Evolutionary conservation across 1,140 invertebrate genomes (phyloP), one percentile per base, ranked within the genome.

Genomic region (Batillaria attramentaria): DNA sequence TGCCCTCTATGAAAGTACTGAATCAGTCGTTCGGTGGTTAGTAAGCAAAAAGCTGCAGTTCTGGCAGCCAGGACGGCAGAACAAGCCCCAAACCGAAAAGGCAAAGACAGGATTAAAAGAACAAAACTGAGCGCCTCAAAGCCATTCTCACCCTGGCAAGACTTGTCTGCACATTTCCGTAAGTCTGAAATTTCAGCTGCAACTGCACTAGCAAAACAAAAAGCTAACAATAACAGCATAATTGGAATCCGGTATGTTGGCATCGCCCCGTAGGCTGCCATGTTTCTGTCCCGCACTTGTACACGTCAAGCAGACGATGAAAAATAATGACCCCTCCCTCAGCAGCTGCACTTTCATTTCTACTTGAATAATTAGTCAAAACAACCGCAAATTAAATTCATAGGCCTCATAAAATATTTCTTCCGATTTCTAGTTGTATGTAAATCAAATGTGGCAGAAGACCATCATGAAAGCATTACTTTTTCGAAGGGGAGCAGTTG

Each of bases 141-240:
- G 31, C n/a, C 20, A 57, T n/a, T 75, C 83, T 82, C 78, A 82
- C 83, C 78, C 72, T 78, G 50, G 60, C 83, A 84, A n/a, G 76
- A 57, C 41, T 79, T 78, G 54, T 84, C 83, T 28, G 62, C 83
- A 80, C 83, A 84, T 37, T 80, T 68, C 54, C 79, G 35, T 46
- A 80, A 65, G 54, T 84, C 81, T 50, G 83, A 84, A 76, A 84
- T 84, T 50, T 73, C 70, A 24, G 73, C 79, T 10, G 57, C 73
- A 41, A 28, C 18, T n/a, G 39, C 57, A 62, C 33, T 37, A 62
- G 33, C 37, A 20, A 42, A 8, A 54, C 37, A 35, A 54, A 75
- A 62, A 13, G 42, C 3, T 28, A 62, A 28, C 18, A 18, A n/a
- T 13, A 41, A 65, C 57, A 62, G 37, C 57, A 31, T 46, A 16